Evolutionary conservation across 2,888 invertebrate genomes (phyloP).

Genomic region (Stenichneumon culpator): DNA sequence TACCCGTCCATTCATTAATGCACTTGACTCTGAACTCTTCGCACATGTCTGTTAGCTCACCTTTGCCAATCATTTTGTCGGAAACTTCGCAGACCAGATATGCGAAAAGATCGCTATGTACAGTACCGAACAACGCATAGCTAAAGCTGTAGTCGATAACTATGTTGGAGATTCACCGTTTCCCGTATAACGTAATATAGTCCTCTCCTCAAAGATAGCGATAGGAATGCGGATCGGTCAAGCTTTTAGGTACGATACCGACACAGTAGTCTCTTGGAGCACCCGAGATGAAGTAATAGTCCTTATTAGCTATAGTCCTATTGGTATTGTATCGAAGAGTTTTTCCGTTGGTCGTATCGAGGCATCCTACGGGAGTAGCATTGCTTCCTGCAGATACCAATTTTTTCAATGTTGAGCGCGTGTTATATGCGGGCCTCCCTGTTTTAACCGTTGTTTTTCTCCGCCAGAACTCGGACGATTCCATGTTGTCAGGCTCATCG

Average conservation of each 20-base stretch:
- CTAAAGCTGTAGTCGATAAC: conserved; percentile 2
- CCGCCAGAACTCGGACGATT: neutral
- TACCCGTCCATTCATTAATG: neutral
- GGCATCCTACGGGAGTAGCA: neutral
- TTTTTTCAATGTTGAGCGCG: neutral
- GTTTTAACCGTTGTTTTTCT: neutral
- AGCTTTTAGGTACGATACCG: neutral
- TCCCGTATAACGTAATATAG: neutral
- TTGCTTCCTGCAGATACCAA: neutral
- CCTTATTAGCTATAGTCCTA: conserved; percentile 16
- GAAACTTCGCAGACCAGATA: conserved; percentile 15
- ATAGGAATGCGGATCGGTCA: neutral
- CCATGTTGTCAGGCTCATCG: conserved; percentile 18
- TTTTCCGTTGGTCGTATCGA: neutral
- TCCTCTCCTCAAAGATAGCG: neutral
- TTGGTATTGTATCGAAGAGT: neutral
- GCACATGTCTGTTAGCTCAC: conserved; percentile 1
- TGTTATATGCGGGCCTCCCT: neutral
- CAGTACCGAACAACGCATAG: neutral
- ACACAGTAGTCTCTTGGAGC: neutral
- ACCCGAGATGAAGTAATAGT: conserved; percentile 13
- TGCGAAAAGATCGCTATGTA: neutral
- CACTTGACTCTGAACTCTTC: conserved; percentile 14
- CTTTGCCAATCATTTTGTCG: neutral
- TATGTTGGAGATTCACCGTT: neutral